phyloP scores from a whole-genome alignment of 1,140 invertebrate genomes.

The Drosophila ogumai region DNA sequence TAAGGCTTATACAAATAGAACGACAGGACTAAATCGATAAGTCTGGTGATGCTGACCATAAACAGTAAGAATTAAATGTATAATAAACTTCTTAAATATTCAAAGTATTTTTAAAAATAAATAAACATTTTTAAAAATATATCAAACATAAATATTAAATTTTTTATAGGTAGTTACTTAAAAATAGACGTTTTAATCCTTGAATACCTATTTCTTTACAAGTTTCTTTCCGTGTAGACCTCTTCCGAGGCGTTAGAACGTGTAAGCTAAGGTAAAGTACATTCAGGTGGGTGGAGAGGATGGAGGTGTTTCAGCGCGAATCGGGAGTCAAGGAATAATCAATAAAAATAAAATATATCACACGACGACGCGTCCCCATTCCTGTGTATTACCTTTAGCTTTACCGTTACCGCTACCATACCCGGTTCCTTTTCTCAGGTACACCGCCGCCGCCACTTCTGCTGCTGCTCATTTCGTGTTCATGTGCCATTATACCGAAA shows the following conservation, averaged over 20 bases:
- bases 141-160: no score
- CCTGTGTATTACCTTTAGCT: conserved; percentile 11
- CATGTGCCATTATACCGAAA: conserved; percentile 81
- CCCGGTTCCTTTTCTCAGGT: conserved; percentile 27
- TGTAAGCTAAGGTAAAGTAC: conserved; percentile 2
- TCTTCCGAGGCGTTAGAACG: conserved; percentile 45
- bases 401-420: conserved; percentile 25
- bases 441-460: conserved; percentile 34
- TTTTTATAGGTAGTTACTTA: no score
- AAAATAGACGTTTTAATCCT: no score
- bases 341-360: conserved; percentile 84
- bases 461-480: conserved; percentile 77
- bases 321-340: conserved; percentile 69
- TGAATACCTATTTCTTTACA: neutral
- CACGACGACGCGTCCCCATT: conserved; percentile 52
- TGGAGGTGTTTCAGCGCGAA: conserved; percentile 14
- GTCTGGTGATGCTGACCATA: no score
- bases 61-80: no score
- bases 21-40: no score
- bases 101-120: no score
- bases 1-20: no score
- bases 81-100: no score
- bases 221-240: conserved; percentile 25
- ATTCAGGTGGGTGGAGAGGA: neutral
- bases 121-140: no score